Evolutionary conservation across 2,113 vertebrate genomes (phyloP).

Genomic region (Phaethornis superciliosus): DNA sequence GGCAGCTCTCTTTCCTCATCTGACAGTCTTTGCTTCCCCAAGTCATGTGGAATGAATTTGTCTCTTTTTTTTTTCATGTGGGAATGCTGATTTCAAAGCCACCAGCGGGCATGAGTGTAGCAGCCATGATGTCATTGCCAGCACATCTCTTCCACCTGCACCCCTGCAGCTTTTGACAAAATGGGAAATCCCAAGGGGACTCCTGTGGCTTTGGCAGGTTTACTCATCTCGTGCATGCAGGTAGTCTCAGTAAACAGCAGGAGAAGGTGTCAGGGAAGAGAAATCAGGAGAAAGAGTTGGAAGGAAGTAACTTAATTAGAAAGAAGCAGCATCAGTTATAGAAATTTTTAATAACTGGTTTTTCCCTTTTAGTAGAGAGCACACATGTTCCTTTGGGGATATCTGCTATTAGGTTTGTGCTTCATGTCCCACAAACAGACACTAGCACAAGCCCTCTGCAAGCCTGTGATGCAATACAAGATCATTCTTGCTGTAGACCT

Average conservation of each 20-base stretch:
- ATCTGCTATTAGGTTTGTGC: neutral
- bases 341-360: neutral
- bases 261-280: neutral
- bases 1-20: neutral
- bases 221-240: neutral
- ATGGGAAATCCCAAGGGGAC: neutral
- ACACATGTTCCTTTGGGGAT: neutral
- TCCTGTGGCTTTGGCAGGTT: neutral
- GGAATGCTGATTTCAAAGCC: neutral
- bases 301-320: constrained; percentile 14
- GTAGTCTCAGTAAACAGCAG: constrained; percentile 1
- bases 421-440: neutral
- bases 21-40: neutral
- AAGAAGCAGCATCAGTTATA: constrained; percentile 4
- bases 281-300: neutral
- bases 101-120: fast-evolving
- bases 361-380: constrained; percentile 7
- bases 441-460: neutral
- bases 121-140: neutral
- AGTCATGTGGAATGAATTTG: neutral
- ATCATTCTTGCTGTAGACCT: neutral
- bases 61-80: neutral
- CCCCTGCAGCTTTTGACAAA: constrained; percentile 3
- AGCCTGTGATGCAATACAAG: neutral
- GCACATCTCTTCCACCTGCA: neutral